Evolutionary conservation across 2,797 vertebrate genomes (phyloP), one percentile per base, ranked within the genome.

Genomic region (Perdix hodgsoniae): DNA sequence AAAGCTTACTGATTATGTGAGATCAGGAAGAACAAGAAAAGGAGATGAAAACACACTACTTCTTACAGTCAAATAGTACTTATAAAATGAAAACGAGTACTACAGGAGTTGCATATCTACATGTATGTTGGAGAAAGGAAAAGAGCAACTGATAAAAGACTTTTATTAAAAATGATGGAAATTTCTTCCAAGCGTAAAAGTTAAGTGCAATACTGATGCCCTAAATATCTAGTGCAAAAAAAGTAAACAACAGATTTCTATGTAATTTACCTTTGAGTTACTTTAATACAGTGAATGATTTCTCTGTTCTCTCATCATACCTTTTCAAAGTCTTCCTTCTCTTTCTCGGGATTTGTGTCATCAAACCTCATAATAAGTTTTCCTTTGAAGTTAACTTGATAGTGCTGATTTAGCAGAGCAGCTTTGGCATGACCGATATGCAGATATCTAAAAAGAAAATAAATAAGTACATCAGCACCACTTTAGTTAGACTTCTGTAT

Each of bases 291-390:
- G 39, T 18, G 21, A 95, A 83, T 56, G 42, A 47, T 91, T 94
- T 95, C 78, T 88, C 71, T 94, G 78, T 52, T 71, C 63, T 92
- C 86, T 94, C 75, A 91, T 33, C 84, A 91, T 95, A 99, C 99
- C 99, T 99, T 99, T 98, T 99, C 99, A 98, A 99, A 99, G 97
- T 99, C 99, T 97, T 99, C 99, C 97, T 99, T 99, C 93, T 99
- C 99, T 97, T 99, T 99, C 97, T 99, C 99, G 1, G 99, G 99
- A 97, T 99, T 99, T 95, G 99, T 99, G 98, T 99, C 99, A 86
- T 99, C 99, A 75, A 99, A 99, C 91, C 99, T 98, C 99, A 99
- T 99, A 98, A 99, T 99, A 77, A 99, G 98, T 91, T 99, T 99
- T 95, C 99, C 99, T 97, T 99, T 99, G 91, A 99, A 99, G 88